Evolutionary conservation across 2,888 invertebrate genomes (phyloP).

Genomic region (Operophtera brumata): DNA sequence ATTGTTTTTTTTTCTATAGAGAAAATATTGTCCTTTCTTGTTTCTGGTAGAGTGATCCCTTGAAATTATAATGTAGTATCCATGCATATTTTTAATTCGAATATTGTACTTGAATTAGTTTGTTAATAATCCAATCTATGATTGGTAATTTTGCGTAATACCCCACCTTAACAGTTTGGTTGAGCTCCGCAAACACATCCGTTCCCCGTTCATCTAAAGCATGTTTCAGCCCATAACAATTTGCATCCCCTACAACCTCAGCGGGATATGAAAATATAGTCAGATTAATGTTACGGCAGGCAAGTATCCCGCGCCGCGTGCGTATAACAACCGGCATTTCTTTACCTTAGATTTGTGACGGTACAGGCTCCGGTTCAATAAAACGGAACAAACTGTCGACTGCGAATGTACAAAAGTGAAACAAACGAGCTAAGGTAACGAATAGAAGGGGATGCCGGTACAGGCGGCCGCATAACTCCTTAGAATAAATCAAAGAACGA

Average conservation of each 20-base stretch:
- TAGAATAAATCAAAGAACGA: slow-evolving; percentile 21
- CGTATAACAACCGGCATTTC: slow-evolving; percentile 55
- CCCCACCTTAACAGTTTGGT: no score
- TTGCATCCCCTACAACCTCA: slow-evolving; percentile 57
- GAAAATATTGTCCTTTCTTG: no score
- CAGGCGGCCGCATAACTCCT: slow-evolving; percentile 22
- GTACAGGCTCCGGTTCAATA: slow-evolving; percentile 52
- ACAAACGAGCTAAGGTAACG: slow-evolving; percentile 50
- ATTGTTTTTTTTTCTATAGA: no score
- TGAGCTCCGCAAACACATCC: not conserved
- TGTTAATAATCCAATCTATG: no score
- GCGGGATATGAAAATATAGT: slow-evolving; percentile 65
- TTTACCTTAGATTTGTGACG: slow-evolving; percentile 56
- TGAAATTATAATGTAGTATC: no score
- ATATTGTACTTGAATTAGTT: no score
- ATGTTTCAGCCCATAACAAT: slow-evolving; percentile 27
- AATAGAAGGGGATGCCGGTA: slow-evolving; percentile 42
- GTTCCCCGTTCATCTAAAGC: slow-evolving; percentile 13
- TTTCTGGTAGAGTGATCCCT: no score
- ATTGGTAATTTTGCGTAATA: no score
- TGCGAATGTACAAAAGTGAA: slow-evolving; percentile 53
- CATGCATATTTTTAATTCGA: no score
- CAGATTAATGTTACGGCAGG: slow-evolving; percentile 57
- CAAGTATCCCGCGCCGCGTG: slow-evolving; percentile 49
- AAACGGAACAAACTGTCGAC: slow-evolving; percentile 52